Evolutionary conservation across 2,113 vertebrate species (phyloP).

Genomic region (Muscicapa adusta): DNA sequence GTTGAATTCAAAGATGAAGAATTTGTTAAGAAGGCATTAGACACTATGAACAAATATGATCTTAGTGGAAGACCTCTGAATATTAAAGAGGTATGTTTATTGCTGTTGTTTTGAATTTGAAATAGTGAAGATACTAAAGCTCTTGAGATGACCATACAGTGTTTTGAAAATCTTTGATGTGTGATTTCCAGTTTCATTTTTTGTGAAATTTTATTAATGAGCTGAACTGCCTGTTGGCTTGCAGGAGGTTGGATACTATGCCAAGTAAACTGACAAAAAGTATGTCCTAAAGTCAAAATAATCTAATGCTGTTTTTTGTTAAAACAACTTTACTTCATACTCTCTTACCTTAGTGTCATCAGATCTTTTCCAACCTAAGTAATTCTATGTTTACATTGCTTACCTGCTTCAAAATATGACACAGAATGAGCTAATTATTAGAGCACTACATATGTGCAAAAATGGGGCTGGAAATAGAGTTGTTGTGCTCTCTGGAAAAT

Average conservation of each 20-base stretch:
- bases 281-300: background rate
- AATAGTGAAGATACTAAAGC: background rate
- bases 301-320: background rate
- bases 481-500: background rate
- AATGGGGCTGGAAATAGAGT: background rate
- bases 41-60: conserved; percentile 95
- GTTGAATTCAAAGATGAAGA: conserved; percentile 99
- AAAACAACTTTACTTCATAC: background rate
- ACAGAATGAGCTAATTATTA: background rate
- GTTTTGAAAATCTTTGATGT: background rate
- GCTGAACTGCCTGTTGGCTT: background rate
- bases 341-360: background rate
- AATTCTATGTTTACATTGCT: background rate
- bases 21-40: conserved; percentile 95
- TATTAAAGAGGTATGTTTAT: conserved; percentile 90
- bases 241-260: background rate
- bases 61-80: conserved; percentile 94
- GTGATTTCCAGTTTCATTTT: background rate
- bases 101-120: background rate
- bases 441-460: background rate
- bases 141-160: background rate
- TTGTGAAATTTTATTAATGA: background rate
- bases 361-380: background rate
- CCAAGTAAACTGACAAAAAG: background rate
- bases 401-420: background rate